Evolutionary conservation across 1,140 invertebrate genomes (phyloP).

Genomic region (Zaprionus africanus): DNA sequence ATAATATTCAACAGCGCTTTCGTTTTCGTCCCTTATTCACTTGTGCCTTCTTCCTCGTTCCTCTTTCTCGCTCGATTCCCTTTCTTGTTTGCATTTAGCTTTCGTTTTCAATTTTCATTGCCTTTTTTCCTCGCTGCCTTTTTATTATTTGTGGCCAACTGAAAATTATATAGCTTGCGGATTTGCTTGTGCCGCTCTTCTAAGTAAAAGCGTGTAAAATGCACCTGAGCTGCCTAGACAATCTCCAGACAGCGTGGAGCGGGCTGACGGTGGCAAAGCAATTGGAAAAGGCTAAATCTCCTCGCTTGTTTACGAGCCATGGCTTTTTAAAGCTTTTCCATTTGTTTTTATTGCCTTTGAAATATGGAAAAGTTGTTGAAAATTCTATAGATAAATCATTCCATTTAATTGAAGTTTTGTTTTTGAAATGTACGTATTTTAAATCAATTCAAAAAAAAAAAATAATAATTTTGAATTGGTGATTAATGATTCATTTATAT

Average conservation of each 20-base stretch:
- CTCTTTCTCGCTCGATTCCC: neutral
- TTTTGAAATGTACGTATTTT: too few relatives aligned
- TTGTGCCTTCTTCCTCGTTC: conserved; percentile 2
- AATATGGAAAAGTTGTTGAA: neutral
- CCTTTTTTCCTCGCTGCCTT: conserved; percentile 36
- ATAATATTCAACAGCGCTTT: conserved; percentile 66
- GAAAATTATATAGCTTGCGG: conserved; percentile 46
- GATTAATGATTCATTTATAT: too few relatives aligned
- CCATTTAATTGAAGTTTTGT: too few relatives aligned
- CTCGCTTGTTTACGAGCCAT: conserved; percentile 12
- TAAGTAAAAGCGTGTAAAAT: conserved; percentile 60
- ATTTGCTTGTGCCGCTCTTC: conserved; percentile 22
- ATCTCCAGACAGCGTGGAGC: conserved; percentile 43
- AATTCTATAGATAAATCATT: neutral
- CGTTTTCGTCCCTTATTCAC: conserved; percentile 29
- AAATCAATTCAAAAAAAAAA: too few relatives aligned
- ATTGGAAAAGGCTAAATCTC: conserved; percentile 8
- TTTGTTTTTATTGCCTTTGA: conserved; percentile 26
- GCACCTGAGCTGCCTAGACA: conserved; percentile 65
- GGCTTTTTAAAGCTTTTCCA: conserved; percentile 23
- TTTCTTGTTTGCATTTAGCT: conserved; percentile 69
- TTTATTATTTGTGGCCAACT: conserved; percentile 50
- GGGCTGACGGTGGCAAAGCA: neutral
- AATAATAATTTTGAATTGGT: too few relatives aligned
- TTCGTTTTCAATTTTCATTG: conserved; percentile 77